Percentiles rank a stretch among this genome's conserved stretches.
Conservation (phyloP, 2,113 vertebrate species). For the Bufo bufo region DNA sequence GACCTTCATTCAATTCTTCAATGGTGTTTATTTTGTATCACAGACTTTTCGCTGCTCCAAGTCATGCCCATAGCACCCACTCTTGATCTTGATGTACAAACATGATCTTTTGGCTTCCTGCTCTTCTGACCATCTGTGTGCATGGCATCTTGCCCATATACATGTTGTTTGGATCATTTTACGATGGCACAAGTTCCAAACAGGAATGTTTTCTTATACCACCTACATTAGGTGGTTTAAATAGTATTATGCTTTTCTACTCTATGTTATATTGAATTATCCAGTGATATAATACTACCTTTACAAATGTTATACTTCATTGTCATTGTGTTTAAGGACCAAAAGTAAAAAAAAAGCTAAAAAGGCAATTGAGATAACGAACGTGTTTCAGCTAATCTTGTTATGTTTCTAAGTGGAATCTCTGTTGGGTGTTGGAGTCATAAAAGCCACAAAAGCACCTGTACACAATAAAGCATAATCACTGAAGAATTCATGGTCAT, state of each 20-base stretch:
- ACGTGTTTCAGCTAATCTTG: conserved; percentile 41
- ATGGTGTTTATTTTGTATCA: conserved; percentile 19
- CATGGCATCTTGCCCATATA: conserved; percentile 80
- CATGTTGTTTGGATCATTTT: conserved; percentile 84
- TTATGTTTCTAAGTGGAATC: conserved; percentile 42
- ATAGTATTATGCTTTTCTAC: background rate
- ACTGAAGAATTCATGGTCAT: conserved; percentile 53
- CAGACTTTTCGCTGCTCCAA: conserved; percentile 75
- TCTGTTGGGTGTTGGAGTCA: conserved; percentile 53
- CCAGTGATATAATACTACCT: background rate
- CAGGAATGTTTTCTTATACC: conserved; percentile 76
- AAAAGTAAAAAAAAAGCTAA: background rate
- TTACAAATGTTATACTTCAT: background rate
- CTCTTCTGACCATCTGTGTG: conserved; percentile 84
- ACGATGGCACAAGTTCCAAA: conserved; percentile 81
- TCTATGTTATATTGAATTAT: background rate
- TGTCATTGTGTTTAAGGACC: background rate
- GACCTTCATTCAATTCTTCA: conserved; percentile 4
- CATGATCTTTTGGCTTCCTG: conserved; percentile 85
- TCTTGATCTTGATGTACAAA: conserved; percentile 77
- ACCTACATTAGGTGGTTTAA: background rate
- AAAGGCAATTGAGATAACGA: conserved; percentile 14
- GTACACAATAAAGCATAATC: conserved; percentile 58
- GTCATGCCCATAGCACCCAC: conserved; percentile 84
- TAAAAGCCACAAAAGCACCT: conserved; percentile 54